Conservation (phyloP, 1,140 invertebrate species). For the Trichomalopsis sarcophagae region DNA sequence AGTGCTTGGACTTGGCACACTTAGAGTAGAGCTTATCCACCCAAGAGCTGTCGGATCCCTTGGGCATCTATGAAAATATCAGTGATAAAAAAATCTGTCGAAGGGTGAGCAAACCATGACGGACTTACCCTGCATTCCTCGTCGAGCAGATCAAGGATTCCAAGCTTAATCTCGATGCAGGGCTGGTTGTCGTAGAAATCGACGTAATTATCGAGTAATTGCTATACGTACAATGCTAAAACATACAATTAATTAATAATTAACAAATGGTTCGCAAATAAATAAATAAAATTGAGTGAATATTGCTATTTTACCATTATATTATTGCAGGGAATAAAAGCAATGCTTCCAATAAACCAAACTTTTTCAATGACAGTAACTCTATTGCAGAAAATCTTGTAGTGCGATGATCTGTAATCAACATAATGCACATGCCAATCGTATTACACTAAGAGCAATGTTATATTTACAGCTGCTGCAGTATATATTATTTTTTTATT, state of each 20-base stretch:
- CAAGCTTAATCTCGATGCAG: constrained; percentile 96
- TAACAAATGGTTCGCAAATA: constrained; percentile 69
- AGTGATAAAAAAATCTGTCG: neutral
- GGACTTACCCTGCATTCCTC: constrained; percentile 92
- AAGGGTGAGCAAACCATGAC: constrained; percentile 5
- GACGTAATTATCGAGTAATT: no score
- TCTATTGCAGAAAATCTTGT: no score
- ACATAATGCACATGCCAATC: no score
- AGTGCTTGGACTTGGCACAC: constrained; percentile 89
- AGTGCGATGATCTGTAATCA: no score
- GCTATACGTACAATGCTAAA: constrained; percentile 76
- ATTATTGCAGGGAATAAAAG: no score
- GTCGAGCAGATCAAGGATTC: constrained; percentile 95
- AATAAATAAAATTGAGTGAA: no score
- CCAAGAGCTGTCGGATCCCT: constrained; percentile 94
- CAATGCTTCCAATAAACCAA: no score
- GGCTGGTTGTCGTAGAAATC: constrained; percentile 99
- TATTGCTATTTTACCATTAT: no score
- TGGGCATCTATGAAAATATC: constrained; percentile 83
- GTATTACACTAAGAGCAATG: no score
- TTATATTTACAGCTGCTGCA: no score
- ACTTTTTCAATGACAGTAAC: no score
- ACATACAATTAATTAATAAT: constrained; percentile 71
- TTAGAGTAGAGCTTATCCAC: constrained; percentile 93
- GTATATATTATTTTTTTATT: no score